Base-by-base conservation (phyloP, 2,888 invertebrate species). In the Yponomeuta malinellus region DNA sequence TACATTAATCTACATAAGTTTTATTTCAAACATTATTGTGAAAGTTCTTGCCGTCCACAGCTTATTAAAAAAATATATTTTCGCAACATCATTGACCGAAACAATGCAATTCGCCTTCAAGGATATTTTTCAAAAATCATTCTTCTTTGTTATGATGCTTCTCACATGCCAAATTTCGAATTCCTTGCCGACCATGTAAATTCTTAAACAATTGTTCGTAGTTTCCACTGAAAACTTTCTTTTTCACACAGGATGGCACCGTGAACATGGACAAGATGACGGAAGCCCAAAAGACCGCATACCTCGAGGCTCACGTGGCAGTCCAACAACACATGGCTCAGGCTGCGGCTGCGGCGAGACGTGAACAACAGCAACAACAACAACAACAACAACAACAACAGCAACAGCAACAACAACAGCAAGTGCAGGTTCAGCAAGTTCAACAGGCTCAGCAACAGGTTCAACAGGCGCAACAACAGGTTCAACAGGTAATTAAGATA, bases 251-350 rank as follows among this genome's bases (percentile, higher is more conserved):
- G 95, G 94, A 93, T 85, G 94, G 94, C 75, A 94, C 94, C 74
- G 94, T 94, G 75, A 95, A 95, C 79, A 95, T 95, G 93, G 95
- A 95, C 80, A 95, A 95, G 85, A 95, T 96, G 95, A 95, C 94
- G 76, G 95, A 94, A 87, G 95, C 93, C 76, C 95, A 95, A 84
- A 95, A 95, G 86, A 94, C 95, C 74, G 95, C 95, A 71, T 96
- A 96, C 81, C 89, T 95, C 75, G 95, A 96, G 86, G 95, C 95
- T 72, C 95, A 95, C 83, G 95, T 95, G 82, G 95, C 95, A 73
- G 95, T 96, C 71, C 95, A 95, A 84, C 95, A 95, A 81, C 95
- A 95, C 83, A 95, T 95, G 95, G 95, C 95, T 64, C 95, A 95
- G 80, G 95, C 95, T 73, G 95, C 95, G 65, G 94, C 92, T 76